Conservation (phyloP, 2,797 vertebrate species). For the Nannoperca obscura region DNA sequence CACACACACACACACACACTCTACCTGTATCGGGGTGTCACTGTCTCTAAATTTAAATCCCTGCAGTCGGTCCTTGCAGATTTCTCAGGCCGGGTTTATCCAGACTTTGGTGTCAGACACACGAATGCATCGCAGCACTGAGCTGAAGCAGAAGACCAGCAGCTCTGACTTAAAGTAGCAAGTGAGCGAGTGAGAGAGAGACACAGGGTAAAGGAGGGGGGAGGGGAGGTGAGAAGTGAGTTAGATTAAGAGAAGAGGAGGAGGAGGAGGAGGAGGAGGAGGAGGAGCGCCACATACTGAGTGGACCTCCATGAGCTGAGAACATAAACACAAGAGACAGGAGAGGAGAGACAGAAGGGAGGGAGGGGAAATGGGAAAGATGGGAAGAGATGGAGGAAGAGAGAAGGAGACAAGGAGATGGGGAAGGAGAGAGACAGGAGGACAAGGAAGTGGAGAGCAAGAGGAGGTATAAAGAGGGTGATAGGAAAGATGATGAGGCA, state of each 20-base stretch:
- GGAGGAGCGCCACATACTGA: slow-evolving; percentile 16
- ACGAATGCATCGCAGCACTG: slow-evolving; percentile 39
- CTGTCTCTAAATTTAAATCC: slow-evolving; percentile 39
- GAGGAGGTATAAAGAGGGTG: too few relatives aligned
- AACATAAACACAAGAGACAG: slow-evolving; percentile 61
- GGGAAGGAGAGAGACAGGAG: too few relatives aligned
- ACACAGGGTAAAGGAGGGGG: not conserved
- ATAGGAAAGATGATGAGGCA: too few relatives aligned
- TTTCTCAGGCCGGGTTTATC: slow-evolving; percentile 13
- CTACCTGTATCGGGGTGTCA: slow-evolving; percentile 52
- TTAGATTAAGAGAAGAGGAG: slow-evolving; percentile 55
- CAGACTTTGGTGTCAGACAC: slow-evolving; percentile 47
- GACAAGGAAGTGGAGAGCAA: not conserved
- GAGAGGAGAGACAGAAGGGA: not conserved
- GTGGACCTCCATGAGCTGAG: slow-evolving; percentile 46
- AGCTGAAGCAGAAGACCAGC: slow-evolving; percentile 27
- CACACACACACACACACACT: slow-evolving; percentile 36
- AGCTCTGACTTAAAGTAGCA: slow-evolving; percentile 12
- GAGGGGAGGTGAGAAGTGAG: slow-evolving; percentile 28
- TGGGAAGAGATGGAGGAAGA: too few relatives aligned
- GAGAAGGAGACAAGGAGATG: too few relatives aligned
- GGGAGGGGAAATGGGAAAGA: not conserved
- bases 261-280: slow-evolving; percentile 29
- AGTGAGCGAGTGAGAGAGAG: slow-evolving; percentile 14
- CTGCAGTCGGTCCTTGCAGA: slow-evolving; percentile 2